These are phyloP conservation scores for Drosophila melanosoma DNA, from an alignment of 2,888 invertebrate species.

Conservation along the genomic window DNA sequence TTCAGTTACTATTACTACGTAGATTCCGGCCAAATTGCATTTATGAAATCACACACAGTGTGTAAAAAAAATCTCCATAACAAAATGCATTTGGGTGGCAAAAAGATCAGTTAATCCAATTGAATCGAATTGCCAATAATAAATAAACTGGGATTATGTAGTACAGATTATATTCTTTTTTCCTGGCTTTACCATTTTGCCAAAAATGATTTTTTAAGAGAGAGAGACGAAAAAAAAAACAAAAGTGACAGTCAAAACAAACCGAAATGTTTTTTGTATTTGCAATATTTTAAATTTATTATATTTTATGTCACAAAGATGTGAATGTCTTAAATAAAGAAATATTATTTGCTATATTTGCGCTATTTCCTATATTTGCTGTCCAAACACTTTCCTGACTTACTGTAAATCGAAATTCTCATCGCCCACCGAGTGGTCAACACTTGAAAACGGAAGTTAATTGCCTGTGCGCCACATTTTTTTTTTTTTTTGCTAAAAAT, in stretches of 20 bases:
- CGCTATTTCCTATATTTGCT: neutral
- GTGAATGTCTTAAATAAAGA: neutral
- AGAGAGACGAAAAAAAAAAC: too few species aligned
- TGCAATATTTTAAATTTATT: neutral
- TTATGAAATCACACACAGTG: neutral
- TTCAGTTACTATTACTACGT: constrained; percentile 30
- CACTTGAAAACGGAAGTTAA: constrained; percentile 55
- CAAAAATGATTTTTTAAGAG: too few species aligned
- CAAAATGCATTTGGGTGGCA: neutral
- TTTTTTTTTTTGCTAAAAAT: neutral
- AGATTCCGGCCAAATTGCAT: constrained; percentile 2
- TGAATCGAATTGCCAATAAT: neutral
- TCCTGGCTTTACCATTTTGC: too few species aligned
- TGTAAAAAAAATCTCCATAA: neutral
- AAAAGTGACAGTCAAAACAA: too few species aligned
- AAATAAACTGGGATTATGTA: neutral
- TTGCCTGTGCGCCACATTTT: constrained; percentile 35
- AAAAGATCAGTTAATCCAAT: neutral
- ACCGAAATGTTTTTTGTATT: neutral
- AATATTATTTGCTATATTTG: neutral
- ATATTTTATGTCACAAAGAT: too few species aligned
- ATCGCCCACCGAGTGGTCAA: constrained; percentile 9
- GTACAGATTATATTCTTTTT: too few species aligned
- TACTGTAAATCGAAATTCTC: neutral
- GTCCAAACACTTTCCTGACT: neutral